Percentiles rank a stretch among this genome's conserved stretches.
Evolutionary conservation across 2,888 invertebrate genomes (phyloP).

Genomic region (Drepanosiphum platanoidis): DNA sequence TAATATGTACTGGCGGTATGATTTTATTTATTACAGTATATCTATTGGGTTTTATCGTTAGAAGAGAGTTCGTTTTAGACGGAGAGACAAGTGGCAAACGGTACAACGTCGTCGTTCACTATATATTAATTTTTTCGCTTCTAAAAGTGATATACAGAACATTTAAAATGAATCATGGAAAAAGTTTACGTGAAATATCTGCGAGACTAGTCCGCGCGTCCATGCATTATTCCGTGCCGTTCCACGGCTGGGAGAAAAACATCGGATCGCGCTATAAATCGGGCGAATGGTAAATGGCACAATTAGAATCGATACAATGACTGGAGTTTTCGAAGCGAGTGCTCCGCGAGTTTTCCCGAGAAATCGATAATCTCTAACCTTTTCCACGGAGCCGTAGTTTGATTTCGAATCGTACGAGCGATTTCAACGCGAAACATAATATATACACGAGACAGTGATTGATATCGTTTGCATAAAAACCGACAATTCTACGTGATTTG

Average conservation of each 20-base stretch:
- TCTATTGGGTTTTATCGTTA: conserved; percentile 22
- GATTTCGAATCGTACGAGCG: neutral
- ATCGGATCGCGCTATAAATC: conserved; percentile 20
- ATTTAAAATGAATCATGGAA: conserved; percentile 55
- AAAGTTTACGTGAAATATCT: conserved; percentile 41
- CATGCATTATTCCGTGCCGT: conserved; percentile 13
- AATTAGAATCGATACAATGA: conserved; percentile 24
- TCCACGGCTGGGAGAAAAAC: neutral
- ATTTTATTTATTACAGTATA: conserved; percentile 59
- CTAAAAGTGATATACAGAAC: conserved; percentile 47
- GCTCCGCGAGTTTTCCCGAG: conserved; percentile 6
- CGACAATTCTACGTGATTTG: neutral
- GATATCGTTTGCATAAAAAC: neutral
- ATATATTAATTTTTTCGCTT: neutral
- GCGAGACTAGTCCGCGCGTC: conserved; percentile 14
- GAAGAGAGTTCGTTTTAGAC: conserved; percentile 14
- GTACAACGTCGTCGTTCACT: conserved; percentile 7
- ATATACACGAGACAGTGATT: neutral
- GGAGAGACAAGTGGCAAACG: conserved; percentile 2
- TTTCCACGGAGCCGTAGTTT: neutral
- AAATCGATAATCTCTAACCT: conserved; percentile 16
- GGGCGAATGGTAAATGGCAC: conserved; percentile 26
- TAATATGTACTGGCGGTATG: conserved; percentile 5
- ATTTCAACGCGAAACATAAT: neutral
- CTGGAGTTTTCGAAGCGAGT: conserved; percentile 5